These are phyloP conservation scores for Rhinella marina DNA, from an alignment of 2,797 vertebrate genomes.

Conservation along the genomic window DNA sequence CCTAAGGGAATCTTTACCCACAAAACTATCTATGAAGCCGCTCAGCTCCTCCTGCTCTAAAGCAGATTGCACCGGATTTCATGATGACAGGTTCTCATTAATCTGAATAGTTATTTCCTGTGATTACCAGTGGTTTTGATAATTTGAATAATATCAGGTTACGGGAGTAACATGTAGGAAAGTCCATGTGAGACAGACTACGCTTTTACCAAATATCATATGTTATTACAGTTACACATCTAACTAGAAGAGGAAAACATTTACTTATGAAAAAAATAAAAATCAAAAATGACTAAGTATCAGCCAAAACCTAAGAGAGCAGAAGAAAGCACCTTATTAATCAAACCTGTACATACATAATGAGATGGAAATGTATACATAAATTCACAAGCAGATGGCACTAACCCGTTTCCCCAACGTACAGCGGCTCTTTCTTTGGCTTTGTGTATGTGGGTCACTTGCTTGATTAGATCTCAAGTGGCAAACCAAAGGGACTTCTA, in stretches of 20 bases:
- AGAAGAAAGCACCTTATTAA: slow-evolving; percentile 60
- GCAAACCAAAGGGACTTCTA: slow-evolving; percentile 64
- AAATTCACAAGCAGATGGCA: slow-evolving; percentile 72
- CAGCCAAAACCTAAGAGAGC: slow-evolving; percentile 15
- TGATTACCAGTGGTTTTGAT: too few relatives aligned
- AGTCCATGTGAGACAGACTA: too few relatives aligned
- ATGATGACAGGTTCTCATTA: too few relatives aligned
- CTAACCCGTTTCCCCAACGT: slow-evolving; percentile 67
- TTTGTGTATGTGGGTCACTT: slow-evolving; percentile 73
- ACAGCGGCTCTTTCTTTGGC: slow-evolving; percentile 68
- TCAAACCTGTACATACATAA: slow-evolving; percentile 68
- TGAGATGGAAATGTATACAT: slow-evolving; percentile 64
- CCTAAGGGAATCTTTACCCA: too few relatives aligned
- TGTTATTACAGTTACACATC: not conserved
- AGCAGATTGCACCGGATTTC: too few relatives aligned
- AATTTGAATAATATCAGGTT: too few relatives aligned
- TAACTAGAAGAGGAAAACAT: not conserved
- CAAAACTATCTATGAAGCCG: too few relatives aligned
- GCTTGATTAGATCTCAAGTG: slow-evolving; percentile 71
- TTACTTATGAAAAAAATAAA: too few relatives aligned
- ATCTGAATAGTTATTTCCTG: too few relatives aligned
- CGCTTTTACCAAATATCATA: not conserved
- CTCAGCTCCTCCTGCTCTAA: too few relatives aligned
- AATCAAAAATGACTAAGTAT: not conserved
- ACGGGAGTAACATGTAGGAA: too few relatives aligned